Percentiles rank a stretch among this genome's conserved stretches.
phyloP scores from a whole-genome alignment of 2,888 invertebrate genomes.

The Gryllus longicercus region DNA sequence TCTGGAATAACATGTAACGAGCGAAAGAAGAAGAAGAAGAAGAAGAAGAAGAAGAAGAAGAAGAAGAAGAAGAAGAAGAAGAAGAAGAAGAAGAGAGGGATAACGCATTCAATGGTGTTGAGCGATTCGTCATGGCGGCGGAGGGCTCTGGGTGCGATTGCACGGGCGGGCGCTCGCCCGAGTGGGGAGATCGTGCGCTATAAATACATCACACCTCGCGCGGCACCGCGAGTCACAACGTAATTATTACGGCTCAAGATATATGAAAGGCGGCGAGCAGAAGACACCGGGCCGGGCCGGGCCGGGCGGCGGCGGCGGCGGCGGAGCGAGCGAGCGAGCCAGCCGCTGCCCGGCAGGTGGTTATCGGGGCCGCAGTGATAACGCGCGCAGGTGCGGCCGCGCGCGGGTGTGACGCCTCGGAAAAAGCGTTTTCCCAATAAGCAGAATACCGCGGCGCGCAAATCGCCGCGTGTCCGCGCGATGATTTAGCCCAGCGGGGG shows the following conservation, averaged over 20 bases:
- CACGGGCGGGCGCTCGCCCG: background rate
- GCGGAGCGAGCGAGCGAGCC: background rate
- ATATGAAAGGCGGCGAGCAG: background rate
- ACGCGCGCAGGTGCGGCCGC: background rate
- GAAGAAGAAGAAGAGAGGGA: no score
- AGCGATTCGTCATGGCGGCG: no score
- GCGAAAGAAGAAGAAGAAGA: no score
- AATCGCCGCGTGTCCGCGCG: background rate
- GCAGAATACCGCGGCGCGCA: background rate
- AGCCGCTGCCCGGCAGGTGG: background rate
- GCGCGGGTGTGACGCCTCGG: background rate
- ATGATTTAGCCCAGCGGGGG: background rate
- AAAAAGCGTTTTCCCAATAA: background rate
- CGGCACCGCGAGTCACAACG: constrained; percentile 6
- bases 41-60: no score
- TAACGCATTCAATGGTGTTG: no score
- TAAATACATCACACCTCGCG: constrained; percentile 17
- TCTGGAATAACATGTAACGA: no score
- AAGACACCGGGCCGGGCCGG: background rate
- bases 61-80: no score
- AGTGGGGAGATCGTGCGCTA: background rate
- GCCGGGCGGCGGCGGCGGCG: background rate
- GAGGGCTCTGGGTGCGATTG: no score
- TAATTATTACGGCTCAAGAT: constrained; percentile 3
- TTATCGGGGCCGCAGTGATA: background rate